Evolutionary conservation across 2,113 vertebrate species (phyloP), one percentile per base, ranked within the genome.

Genomic region (Cygnus buccinator): DNA sequence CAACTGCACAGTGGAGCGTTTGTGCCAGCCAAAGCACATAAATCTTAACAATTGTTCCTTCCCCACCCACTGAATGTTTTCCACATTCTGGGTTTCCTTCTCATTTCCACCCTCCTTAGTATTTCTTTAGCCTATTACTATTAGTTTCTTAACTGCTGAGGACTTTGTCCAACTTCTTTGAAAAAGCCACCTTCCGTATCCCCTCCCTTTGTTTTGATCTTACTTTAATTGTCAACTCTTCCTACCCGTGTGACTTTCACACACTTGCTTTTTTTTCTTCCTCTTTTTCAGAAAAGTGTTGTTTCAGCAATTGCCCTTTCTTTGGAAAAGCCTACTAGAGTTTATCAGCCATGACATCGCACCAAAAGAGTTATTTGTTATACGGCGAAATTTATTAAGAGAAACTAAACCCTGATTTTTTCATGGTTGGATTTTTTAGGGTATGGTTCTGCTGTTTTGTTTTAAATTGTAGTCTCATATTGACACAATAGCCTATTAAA

Each of bases 241-340:
- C 61, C 52, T 55, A 21, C 2, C 8, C 15, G 61, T 48, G 31
- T 63, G 10, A 46, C 50, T 71, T 71, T 16, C 22, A 17, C 1
- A 0, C n/a, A n/a, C 14, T n/a, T 44, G 8, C 23, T 3, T 33
- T 17, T 88, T 37, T 25, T 13, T 9, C n/a, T 4, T 67, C 20
- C 17, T 50, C 23, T 73, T 59, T 65, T 88, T 44, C 44, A 41
- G n/a, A 33, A 66, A 74, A 76, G 19, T 13, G 3, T 33, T 66
- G 12, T 44, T 88, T 55, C 66, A 1, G 1, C 52, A 65, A 10
- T 72, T 2, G 0, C 12, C 1, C 5, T 74, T 57, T n/a, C 31
- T 61, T 21, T 55, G 23, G 29, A 63, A 89, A 78, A 65, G 20
- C 44, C 74, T 73, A 41, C 33, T 39, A 10, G 46, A 76, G 16